Evolutionary conservation across 2,113 vertebrate genomes (phyloP), one percentile per base, ranked within the genome.

Genomic region (Antidorcas marsupialis): DNA sequence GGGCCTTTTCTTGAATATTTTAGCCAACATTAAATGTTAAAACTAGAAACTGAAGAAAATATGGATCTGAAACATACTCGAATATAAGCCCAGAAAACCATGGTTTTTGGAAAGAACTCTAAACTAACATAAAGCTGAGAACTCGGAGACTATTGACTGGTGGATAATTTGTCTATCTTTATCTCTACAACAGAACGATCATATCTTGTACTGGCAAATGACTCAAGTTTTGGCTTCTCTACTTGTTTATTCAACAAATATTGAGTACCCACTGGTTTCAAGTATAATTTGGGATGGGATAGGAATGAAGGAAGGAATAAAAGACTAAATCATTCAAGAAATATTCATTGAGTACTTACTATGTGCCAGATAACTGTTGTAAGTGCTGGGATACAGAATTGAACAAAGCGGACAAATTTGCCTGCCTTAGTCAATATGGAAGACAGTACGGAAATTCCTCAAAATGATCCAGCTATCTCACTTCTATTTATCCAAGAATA

Each of bases 181-280:
- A 79, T 36, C 53, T 93, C 45, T 71, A 64, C 15, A 64, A 96
- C 9, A 5, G 82, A 88, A 95, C 25, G 36, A 78, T 64, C 33
- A 91, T 12, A 71, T 52, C 25, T 6, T 84, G 71, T 30, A 47
- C 2, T 76, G 78, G 79, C 81, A 92, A 95, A 96, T 94, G 90
- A 47, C 64, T 28, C 95, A 36, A 33, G n/a, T 50, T 81, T 92
- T 76, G 62, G 57, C 50, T 94, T 96, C 62, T 91, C 53, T 60
- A 83, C 36, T 76, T 86, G 59, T 94, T 95, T 87, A 79, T 64
- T 91, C n/a, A 79, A 91, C 64, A 87, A 97, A 50, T 85, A 78
- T 0, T 90, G 47, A 96, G 16, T 86, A 82, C 53, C 64, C 28
- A 86, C 28, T 47, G 36, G 28, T 81, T n/a, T 71, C 39, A 16